Evolutionary conservation across 2,888 invertebrate genomes (phyloP).

Genomic region (Dolichopus griseipennis): DNA sequence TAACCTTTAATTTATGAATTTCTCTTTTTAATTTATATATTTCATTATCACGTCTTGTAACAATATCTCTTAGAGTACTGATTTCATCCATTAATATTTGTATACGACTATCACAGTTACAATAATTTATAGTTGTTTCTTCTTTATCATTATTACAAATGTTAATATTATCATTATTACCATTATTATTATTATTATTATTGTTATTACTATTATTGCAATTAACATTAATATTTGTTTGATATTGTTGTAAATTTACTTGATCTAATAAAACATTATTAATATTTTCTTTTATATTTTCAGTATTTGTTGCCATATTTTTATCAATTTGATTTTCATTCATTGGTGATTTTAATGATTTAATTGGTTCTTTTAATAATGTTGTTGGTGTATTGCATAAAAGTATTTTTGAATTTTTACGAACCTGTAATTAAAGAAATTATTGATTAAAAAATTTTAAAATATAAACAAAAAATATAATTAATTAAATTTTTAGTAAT

Average conservation of each 20-base stretch:
- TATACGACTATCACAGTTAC: slow-evolving; percentile 36
- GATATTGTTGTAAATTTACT: not conserved
- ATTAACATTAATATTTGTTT: not conserved
- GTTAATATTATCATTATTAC: too few species aligned
- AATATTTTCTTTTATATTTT: not conserved
- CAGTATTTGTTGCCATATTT: not conserved
- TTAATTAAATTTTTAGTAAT: too few species aligned
- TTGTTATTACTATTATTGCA: not conserved
- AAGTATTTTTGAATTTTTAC: slow-evolving; percentile 20
- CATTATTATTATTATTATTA: not conserved
- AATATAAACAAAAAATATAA: too few species aligned
- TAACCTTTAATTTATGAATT: slow-evolving; percentile 61
- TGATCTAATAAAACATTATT: not conserved
- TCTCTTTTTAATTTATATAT: slow-evolving; percentile 55
- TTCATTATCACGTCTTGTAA: slow-evolving; percentile 50
- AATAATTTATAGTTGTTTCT: slow-evolving; percentile 11
- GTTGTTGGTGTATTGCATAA: not conserved
- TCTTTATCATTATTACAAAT: slow-evolving; percentile 1
- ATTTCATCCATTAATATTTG: slow-evolving; percentile 49
- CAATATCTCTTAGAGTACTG: slow-evolving; percentile 47
- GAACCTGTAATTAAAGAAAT: slow-evolving; percentile 14
- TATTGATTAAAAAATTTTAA: too few species aligned
- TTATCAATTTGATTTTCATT: not conserved
- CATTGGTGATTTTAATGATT: not conserved
- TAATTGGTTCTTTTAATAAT: not conserved